These are phyloP conservation scores for Eolophus roseicapilla DNA, from an alignment of 2,113 vertebrate species.

Conservation along the genomic window DNA sequence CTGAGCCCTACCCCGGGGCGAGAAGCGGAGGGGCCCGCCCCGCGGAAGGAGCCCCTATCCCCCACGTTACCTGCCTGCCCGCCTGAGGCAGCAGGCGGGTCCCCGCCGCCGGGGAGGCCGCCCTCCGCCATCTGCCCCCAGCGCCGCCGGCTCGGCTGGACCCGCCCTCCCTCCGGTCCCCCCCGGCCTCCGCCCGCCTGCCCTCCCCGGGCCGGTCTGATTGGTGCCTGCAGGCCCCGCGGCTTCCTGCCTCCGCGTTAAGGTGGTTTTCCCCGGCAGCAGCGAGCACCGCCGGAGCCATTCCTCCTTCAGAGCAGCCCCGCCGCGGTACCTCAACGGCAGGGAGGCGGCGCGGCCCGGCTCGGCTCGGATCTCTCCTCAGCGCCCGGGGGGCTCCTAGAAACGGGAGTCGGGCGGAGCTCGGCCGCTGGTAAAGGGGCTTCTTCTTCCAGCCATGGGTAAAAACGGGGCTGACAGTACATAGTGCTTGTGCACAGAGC, in stretches of 20 bases:
- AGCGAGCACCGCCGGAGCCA: not conserved
- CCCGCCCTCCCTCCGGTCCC: not conserved
- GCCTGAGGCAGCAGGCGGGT: not conserved
- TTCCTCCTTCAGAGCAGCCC: not conserved
- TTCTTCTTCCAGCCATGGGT: not conserved
- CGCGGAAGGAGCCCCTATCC: not conserved
- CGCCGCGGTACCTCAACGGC: not conserved
- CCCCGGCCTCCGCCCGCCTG: not conserved
- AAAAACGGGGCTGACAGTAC: rapidly evolving
- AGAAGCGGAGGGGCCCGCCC: not conserved
- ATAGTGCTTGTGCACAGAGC: not conserved
- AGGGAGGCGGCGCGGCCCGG: not conserved
- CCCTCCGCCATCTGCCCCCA: constrained; percentile 37
- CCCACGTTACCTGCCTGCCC: constrained; percentile 52
- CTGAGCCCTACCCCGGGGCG: not conserved
- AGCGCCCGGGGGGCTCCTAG: too few relatives aligned
- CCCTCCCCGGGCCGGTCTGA: not conserved
- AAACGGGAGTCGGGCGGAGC: not conserved
- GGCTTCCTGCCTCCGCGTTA: constrained; percentile 13
- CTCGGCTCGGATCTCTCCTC: not conserved
- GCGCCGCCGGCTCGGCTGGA: not conserved
- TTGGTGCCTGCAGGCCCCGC: not conserved
- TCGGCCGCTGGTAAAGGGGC: not conserved
- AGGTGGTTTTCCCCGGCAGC: not conserved
- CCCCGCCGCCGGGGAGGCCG: not conserved